Evolutionary conservation across 1,140 invertebrate genomes (phyloP).

Genomic region (Hylyphantes graminicola): DNA sequence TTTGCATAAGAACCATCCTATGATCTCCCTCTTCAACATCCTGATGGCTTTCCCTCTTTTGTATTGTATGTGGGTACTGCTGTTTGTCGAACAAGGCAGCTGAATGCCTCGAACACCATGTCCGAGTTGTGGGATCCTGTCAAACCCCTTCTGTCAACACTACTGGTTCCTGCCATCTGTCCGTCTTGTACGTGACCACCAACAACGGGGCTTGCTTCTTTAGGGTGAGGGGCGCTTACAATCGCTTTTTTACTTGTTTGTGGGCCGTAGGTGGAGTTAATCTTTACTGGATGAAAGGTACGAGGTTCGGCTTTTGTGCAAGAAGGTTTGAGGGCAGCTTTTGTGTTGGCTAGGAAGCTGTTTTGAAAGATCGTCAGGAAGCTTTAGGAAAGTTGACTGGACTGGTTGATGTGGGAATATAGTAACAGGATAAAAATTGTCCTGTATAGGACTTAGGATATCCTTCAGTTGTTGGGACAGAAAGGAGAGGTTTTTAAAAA

Average conservation of each 20-base stretch:
- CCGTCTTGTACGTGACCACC: conserved; percentile 11
- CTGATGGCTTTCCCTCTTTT: not conserved
- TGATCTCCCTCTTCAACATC: conserved; percentile 3
- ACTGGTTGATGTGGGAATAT: not conserved
- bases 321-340: not conserved
- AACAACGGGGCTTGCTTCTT: not conserved
- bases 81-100: conserved; percentile 26
- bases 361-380: not conserved
- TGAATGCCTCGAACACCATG: not conserved
- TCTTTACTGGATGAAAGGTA: not conserved
- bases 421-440: too few relatives aligned
- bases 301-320: too few relatives aligned
- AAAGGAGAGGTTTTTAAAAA: too few relatives aligned
- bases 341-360: not conserved
- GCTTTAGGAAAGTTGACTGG: not conserved
- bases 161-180: not conserved
- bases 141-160: not conserved
- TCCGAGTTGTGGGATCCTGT: not conserved
- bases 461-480: too few relatives aligned
- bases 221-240: not conserved
- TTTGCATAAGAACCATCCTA: conserved; percentile 41
- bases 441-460: too few relatives aligned
- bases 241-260: not conserved
- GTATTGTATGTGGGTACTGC: not conserved
- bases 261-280: conserved; percentile 5